Conservation (phyloP, 2,888 invertebrate species). For the Xestia sexstrigata region DNA sequence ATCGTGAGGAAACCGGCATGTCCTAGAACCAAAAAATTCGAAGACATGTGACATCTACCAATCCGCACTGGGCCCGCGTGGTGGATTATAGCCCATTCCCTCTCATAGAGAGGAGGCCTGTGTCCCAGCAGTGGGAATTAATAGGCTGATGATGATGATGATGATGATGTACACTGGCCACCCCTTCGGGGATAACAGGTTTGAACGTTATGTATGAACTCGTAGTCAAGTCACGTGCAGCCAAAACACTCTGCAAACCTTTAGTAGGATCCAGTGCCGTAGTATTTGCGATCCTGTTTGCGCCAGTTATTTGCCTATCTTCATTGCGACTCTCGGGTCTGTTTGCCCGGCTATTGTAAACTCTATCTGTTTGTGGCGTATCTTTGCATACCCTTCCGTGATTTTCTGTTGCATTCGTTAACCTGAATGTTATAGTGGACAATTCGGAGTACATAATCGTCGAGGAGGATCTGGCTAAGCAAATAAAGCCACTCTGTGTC, state of each 20-base stretch:
- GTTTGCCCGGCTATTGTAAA: conserved; percentile 62
- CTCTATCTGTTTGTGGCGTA: conserved; percentile 41
- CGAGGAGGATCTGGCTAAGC: not conserved
- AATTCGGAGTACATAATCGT: not conserved
- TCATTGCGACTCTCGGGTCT: conserved; percentile 51
- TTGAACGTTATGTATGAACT: not conserved
- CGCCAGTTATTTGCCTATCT: conserved; percentile 57
- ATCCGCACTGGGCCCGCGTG: too few relatives aligned
- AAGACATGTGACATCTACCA: too few relatives aligned
- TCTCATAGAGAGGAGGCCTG: too few relatives aligned
- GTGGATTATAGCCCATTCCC: too few relatives aligned
- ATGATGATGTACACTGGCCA: too few relatives aligned
- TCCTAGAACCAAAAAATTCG: too few relatives aligned
- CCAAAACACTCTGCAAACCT: conserved; percentile 26
- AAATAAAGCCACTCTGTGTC: too few relatives aligned
- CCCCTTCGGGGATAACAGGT: not conserved
- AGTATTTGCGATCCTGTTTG: conserved; percentile 61
- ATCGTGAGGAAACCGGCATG: too few relatives aligned
- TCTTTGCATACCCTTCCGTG: conserved; percentile 33
- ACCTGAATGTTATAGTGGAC: not conserved
- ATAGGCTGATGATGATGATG: too few relatives aligned
- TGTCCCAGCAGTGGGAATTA: too few relatives aligned
- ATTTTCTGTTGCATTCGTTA: conserved; percentile 41
- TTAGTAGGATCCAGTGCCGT: conserved; percentile 15
- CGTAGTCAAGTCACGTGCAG: conserved; percentile 28